Evolutionary conservation across 2,113 vertebrate species (phyloP), one percentile per base, ranked within the genome.

Genomic region (Rhinoptilus africanus): DNA sequence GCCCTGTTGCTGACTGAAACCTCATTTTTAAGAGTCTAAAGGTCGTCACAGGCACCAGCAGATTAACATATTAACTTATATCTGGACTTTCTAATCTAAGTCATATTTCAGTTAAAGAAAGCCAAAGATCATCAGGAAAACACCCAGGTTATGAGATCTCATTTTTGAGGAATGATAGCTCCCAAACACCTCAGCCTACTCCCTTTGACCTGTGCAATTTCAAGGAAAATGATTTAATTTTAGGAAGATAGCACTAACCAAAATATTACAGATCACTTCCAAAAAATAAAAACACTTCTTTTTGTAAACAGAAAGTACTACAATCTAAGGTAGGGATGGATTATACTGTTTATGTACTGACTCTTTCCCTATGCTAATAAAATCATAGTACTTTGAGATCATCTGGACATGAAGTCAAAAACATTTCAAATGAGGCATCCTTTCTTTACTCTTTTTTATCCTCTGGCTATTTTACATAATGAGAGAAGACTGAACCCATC

Each of bases 341-440:
- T 27, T 14, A 28, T 4, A 20, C 24, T 62, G 32, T 35, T 77
- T 73, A 68, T 51, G 26, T 28, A 86, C 11, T 22, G 6, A 48
- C 10, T 30, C 6, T 2, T 60, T 74, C 10, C 12, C 22, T 66
- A 34, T 1, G 10, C 10, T 66, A 83, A 3, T 14, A 81, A 67
- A 34, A 71, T 2, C 5, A 2, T 22, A 51, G 41, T 21, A 80
- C 21, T 69, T 73, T 19, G 8, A 89, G 77, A 53, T 66, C 12
- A 62, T 15, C 26, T 30, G 51, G 20, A 63, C 41, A n/a, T 19
- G 4, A 92, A 74, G 11, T 48, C 34, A 50, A 19, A 87, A 63
- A 18, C 22, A 4, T 54, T 74, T 77, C 59, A 71, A 35, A 80
- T 0, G 0, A 87, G 10, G 28, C 26, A 69, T n/a, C 4, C n/a